Conservation (phyloP, 2,888 invertebrate species). For the Erebia palarica region DNA sequence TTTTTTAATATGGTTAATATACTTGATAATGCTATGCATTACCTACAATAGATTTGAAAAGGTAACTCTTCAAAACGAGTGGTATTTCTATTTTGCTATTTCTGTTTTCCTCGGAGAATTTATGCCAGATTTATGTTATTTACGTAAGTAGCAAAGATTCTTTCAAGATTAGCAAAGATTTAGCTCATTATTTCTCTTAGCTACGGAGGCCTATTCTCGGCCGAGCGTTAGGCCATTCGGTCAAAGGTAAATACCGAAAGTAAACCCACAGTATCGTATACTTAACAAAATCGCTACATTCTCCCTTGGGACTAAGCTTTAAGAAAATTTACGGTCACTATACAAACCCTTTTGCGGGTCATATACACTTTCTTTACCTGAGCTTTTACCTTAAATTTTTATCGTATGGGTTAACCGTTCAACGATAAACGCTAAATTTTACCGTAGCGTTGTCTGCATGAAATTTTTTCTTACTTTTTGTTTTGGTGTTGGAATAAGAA, state of each 20-base stretch:
- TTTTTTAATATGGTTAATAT: no score
- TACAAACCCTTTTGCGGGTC: conserved; percentile 10
- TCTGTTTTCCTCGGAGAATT: neutral
- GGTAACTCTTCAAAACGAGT: neutral
- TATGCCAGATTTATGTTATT: neutral
- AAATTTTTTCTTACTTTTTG: no score
- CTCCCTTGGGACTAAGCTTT: neutral
- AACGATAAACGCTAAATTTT: neutral
- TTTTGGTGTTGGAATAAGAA: no score
- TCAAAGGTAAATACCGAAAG: conserved; percentile 5
- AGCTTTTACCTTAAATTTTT: conserved; percentile 1
- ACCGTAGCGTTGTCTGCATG: no score
- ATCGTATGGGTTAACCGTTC: neutral
- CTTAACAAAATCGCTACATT: conserved; percentile 10
- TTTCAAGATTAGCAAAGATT: neutral
- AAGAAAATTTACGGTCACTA: conserved; percentile 8
- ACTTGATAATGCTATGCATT: no score
- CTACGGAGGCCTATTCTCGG: neutral
- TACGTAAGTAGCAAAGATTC: conserved; percentile 1
- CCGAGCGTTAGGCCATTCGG: neutral
- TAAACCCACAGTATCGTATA: conserved; percentile 12
- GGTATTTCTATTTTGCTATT: no score
- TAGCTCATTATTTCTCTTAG: neutral
- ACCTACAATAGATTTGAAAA: neutral
- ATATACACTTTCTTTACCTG: conserved; percentile 14